A percentile compares a stretch with the other conserved stretches of the same genome.
phyloP scores from a whole-genome alignment of 2,113 vertebrate genomes.

The Sigmodon hispidus region DNA sequence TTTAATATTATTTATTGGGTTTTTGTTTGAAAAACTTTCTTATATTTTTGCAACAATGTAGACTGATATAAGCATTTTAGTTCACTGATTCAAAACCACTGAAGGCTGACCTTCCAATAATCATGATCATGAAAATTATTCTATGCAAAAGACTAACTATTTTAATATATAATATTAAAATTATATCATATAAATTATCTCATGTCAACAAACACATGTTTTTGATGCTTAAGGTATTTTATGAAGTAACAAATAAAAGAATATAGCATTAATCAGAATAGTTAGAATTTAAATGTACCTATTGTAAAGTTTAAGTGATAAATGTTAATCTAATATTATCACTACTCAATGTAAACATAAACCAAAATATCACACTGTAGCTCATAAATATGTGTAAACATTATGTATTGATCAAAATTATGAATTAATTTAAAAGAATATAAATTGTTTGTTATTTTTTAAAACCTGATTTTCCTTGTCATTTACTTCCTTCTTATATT shows the following conservation, averaged over 20 bases:
- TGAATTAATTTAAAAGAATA: constrained; percentile 16
- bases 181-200: constrained; percentile 22
- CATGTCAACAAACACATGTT: constrained; percentile 6
- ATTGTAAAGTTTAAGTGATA: neutral
- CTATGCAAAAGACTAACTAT: constrained; percentile 35
- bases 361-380: neutral
- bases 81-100: neutral
- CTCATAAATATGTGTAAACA: neutral
- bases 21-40: constrained; percentile 43
- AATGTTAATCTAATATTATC: neutral
- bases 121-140: constrained; percentile 40
- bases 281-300: neutral
- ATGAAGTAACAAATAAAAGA: constrained; percentile 53
- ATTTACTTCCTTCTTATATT: constrained; percentile 86
- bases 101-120: neutral
- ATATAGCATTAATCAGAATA: neutral
- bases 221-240: constrained; percentile 40
- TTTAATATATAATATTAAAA: constrained; percentile 36
- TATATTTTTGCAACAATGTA: constrained; percentile 33
- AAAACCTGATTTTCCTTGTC: constrained; percentile 91
- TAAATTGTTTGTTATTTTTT: neutral
- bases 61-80: constrained; percentile 18
- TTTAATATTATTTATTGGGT: neutral
- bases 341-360: neutral
- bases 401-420: neutral